These are phyloP conservation scores for Pachycephala philippinensis DNA, from an alignment of 2,113 vertebrate species.

Conservation along the genomic window DNA sequence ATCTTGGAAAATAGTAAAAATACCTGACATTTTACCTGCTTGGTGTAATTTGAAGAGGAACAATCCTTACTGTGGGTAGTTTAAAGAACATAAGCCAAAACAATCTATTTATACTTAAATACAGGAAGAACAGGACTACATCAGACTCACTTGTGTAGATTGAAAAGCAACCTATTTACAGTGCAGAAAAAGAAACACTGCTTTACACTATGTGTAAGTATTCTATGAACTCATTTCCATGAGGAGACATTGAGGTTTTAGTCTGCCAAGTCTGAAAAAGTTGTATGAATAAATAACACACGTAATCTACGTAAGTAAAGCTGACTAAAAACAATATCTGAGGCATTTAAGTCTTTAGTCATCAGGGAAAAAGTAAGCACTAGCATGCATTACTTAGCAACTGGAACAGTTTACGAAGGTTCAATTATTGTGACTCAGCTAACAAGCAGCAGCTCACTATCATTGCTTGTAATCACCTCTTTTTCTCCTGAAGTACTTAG, in stretches of 20 bases:
- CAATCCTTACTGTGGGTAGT: neutral
- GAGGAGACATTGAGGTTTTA: neutral
- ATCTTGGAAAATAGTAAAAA: neutral
- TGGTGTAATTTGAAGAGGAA: neutral
- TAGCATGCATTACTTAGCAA: neutral
- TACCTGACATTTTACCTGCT: neutral
- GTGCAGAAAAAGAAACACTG: neutral
- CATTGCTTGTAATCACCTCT: neutral
- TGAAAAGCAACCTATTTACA: neutral
- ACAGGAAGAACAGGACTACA: neutral
- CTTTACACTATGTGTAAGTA: neutral
- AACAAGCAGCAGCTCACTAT: neutral
- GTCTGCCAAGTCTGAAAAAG: neutral
- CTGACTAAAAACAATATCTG: neutral
- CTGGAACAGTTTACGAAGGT: neutral
- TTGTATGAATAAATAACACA: neutral
- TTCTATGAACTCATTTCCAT: neutral
- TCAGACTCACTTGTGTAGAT: neutral
- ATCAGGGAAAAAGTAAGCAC: neutral
- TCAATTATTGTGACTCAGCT: constrained; percentile 1
- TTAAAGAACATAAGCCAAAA: neutral
- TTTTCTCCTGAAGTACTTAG: neutral
- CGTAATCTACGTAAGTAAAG: neutral
- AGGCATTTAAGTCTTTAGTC: neutral
- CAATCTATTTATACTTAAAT: neutral